Conservation (phyloP, 2,797 vertebrate genomes). For the Sandelia bainsii region DNA sequence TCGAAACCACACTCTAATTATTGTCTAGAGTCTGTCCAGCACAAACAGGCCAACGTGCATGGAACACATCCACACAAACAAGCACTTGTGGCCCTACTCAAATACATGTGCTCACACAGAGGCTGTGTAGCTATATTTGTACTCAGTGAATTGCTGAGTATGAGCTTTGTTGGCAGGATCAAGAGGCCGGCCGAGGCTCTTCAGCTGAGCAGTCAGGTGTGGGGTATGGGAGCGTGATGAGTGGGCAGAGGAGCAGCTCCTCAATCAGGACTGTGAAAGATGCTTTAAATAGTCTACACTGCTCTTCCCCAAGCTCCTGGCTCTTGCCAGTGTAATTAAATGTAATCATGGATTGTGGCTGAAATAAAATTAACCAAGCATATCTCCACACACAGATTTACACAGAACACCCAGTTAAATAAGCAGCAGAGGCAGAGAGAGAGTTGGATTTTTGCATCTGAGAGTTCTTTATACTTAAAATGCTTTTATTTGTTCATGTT, state of each 20-base stretch:
- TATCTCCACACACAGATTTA: conserved; percentile 46
- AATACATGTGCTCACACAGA: conserved; percentile 33
- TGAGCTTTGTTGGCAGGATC: conserved; percentile 54
- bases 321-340: conserved; percentile 73
- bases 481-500: conserved; percentile 28
- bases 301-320: conserved; percentile 52
- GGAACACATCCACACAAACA: conserved; percentile 30
- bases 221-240: conserved; percentile 51
- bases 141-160: conserved; percentile 46
- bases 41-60: conserved; percentile 23
- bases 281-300: conserved; percentile 67
- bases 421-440: conserved; percentile 27
- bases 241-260: conserved; percentile 60
- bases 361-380: conserved; percentile 42
- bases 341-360: conserved; percentile 63
- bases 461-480: conserved; percentile 8
- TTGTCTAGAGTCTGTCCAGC: conserved; percentile 16
- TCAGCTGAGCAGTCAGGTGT: conserved; percentile 65
- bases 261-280: conserved; percentile 61
- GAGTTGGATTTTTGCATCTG: conserved; percentile 7
- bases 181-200: conserved; percentile 53
- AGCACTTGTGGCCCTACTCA: conserved; percentile 15
- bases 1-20: conserved; percentile 16
- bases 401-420: conserved; percentile 29
- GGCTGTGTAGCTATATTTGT: conserved; percentile 48